These are phyloP conservation scores for Autographa gamma DNA, from an alignment of 2,888 invertebrate genomes.

Conservation along the genomic window DNA sequence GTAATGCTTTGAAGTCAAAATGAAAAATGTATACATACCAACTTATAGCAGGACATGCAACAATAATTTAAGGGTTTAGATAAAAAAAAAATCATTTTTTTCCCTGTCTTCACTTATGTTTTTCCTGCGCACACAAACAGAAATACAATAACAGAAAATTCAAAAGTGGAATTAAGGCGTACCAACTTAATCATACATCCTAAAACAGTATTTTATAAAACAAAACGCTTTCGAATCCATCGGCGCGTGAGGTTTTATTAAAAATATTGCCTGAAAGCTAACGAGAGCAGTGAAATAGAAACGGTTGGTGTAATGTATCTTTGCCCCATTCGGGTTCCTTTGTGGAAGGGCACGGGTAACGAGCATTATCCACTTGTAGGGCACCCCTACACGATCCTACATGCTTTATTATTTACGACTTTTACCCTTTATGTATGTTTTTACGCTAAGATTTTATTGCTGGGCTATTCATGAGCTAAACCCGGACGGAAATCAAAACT, in stretches of 20 bases:
- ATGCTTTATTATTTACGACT: slow-evolving; percentile 88
- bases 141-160: slow-evolving; percentile 21
- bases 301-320: slow-evolving; percentile 84
- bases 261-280: slow-evolving; percentile 73
- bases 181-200: slow-evolving; percentile 49
- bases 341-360: slow-evolving; percentile 84
- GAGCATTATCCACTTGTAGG: slow-evolving; percentile 83
- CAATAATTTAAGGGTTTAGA: background rate
- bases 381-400: slow-evolving; percentile 76
- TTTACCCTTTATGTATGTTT: slow-evolving; percentile 86
- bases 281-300: slow-evolving; percentile 77
- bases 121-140: background rate
- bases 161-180: slow-evolving; percentile 32
- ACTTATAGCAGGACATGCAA: background rate
- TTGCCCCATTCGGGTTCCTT: slow-evolving; percentile 82
- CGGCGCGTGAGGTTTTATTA: slow-evolving; percentile 72
- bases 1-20: background rate
- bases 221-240: slow-evolving; percentile 59
- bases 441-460: slow-evolving; percentile 88
- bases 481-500: slow-evolving; percentile 74
- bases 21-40: background rate
- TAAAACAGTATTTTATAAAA: slow-evolving; percentile 63
- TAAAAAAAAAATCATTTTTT: too few relatives aligned
- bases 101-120: background rate
- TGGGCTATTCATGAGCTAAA: slow-evolving; percentile 83